Conservation (phyloP, 2,797 vertebrate species). For the Chelidonichthys spinosus region DNA sequence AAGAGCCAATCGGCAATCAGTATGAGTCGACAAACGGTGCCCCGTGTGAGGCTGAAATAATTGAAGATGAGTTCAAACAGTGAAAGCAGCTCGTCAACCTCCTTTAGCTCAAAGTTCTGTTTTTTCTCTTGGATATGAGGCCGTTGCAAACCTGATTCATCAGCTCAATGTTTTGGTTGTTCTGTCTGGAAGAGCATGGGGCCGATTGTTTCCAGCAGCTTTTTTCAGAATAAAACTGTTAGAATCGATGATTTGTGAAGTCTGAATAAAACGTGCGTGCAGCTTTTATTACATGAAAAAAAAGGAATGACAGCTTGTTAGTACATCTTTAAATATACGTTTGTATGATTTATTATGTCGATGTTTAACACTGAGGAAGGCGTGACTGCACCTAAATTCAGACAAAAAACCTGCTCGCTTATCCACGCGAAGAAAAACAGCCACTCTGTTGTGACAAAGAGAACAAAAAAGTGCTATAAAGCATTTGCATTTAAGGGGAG, state of each 20-base stretch:
- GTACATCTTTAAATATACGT: background rate
- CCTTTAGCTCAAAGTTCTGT: too few relatives aligned
- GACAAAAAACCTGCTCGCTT: background rate
- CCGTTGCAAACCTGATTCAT: too few relatives aligned
- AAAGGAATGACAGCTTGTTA: too few relatives aligned
- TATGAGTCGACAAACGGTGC: constrained; percentile 36
- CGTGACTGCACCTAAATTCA: background rate
- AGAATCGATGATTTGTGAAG: too few relatives aligned
- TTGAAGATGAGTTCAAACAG: background rate
- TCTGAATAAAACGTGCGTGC: too few relatives aligned
- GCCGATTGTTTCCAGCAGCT: too few relatives aligned
- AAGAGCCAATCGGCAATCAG: constrained; percentile 48
- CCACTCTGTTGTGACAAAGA: constrained; percentile 2
- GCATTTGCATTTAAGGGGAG: background rate
- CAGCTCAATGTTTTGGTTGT: too few relatives aligned
- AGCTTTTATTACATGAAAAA: too few relatives aligned
- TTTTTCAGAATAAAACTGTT: too few relatives aligned
- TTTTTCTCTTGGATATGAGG: too few relatives aligned
- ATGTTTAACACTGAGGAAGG: background rate
- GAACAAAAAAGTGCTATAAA: constrained; percentile 19
- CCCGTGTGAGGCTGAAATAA: constrained; percentile 4
- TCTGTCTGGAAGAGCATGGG: too few relatives aligned
- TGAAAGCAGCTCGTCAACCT: too few relatives aligned
- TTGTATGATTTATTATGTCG: background rate
- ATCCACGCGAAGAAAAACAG: background rate